Evolutionary conservation across 2,797 vertebrate genomes (phyloP).

Genomic region (Tokudaia muenninki): DNA sequence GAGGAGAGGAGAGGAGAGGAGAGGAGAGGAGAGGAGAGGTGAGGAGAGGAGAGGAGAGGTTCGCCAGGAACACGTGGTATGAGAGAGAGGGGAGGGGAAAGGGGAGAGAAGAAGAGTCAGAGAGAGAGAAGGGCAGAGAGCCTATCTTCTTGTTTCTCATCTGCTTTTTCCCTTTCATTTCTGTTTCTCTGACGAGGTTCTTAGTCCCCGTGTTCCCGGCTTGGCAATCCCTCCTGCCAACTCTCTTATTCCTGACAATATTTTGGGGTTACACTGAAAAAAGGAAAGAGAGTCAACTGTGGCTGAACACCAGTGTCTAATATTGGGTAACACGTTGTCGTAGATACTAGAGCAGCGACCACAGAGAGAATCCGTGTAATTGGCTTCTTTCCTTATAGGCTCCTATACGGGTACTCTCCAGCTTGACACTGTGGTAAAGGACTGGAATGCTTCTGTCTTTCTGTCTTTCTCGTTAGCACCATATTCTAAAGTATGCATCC

Average conservation of each 20-base stretch:
- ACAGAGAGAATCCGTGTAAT: slow-evolving; percentile 55
- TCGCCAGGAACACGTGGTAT: too few relatives aligned
- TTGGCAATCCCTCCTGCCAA: background rate
- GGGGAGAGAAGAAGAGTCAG: background rate
- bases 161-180: background rate
- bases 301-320: slow-evolving; percentile 8
- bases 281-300: slow-evolving; percentile 22
- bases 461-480: slow-evolving; percentile 66
- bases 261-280: slow-evolving; percentile 61
- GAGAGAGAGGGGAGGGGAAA: too few relatives aligned
- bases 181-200: background rate
- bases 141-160: background rate
- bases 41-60: too few relatives aligned
- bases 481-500: slow-evolving; percentile 67
- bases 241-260: background rate
- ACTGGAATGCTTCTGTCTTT: slow-evolving; percentile 59
- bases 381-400: slow-evolving; percentile 55
- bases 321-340: slow-evolving; percentile 31
- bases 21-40: too few relatives aligned
- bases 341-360: background rate
- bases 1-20: background rate
- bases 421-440: slow-evolving; percentile 57
- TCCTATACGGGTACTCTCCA: background rate
- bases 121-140: background rate
- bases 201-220: background rate